Conservation (phyloP, 2,113 vertebrate species). For the Nothoprocta perdicaria region DNA sequence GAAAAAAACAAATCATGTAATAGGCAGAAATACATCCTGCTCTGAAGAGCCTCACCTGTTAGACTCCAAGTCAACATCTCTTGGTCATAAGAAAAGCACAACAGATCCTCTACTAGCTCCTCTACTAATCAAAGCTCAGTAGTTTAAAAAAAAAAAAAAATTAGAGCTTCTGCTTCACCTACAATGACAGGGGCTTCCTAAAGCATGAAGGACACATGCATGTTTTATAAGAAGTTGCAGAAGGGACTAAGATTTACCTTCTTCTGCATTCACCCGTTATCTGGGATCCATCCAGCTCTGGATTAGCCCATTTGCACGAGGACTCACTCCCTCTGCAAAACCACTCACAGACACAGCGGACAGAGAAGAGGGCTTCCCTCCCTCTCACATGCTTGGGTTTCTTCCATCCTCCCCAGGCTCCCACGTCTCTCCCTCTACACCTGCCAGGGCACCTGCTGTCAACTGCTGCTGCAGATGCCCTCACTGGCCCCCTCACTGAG, state of each 20-base stretch:
- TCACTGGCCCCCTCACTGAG: background rate
- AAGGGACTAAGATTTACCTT: background rate
- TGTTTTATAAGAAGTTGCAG: background rate
- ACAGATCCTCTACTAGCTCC: background rate
- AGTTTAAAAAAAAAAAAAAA: background rate
- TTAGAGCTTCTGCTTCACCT: background rate
- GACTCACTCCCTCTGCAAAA: background rate
- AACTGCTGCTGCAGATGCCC: accelerated
- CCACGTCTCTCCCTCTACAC: background rate
- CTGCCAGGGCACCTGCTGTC: background rate
- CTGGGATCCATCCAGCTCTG: too few relatives aligned
- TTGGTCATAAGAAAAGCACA: background rate
- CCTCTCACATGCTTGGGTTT: background rate
- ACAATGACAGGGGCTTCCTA: background rate
- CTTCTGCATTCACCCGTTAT: background rate
- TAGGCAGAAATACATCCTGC: background rate
- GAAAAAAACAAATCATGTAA: background rate
- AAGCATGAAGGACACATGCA: background rate
- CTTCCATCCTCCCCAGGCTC: background rate
- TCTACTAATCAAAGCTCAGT: background rate
- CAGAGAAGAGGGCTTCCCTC: background rate
- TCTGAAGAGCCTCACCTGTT: background rate
- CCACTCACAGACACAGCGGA: accelerated
- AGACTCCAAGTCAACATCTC: background rate
- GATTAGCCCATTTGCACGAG: background rate